Evolutionary conservation across 2,797 vertebrate species (phyloP).

Genomic region (Carapus acus): DNA sequence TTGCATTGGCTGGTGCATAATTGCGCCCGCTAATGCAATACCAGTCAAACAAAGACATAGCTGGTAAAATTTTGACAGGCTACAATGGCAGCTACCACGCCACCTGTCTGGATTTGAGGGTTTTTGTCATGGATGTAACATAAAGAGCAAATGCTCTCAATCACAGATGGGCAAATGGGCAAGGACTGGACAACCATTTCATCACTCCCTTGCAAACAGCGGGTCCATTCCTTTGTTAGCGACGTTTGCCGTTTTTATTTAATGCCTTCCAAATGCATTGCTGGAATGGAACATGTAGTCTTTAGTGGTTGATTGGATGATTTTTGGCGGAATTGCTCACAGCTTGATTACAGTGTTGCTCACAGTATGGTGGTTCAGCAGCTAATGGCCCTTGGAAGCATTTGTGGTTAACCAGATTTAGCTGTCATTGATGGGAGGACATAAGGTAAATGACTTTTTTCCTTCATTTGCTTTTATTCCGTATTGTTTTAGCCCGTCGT

Average conservation of each 20-base stretch:
- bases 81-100: slow-evolving; percentile 18
- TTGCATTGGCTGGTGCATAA: slow-evolving; percentile 7
- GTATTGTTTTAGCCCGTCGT: slow-evolving; percentile 8
- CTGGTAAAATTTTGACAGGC: slow-evolving; percentile 29
- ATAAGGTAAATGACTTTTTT: slow-evolving; percentile 6
- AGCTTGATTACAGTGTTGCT: neutral
- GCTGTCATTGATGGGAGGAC: neutral
- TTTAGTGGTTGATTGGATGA: neutral
- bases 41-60: slow-evolving; percentile 14
- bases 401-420: neutral
- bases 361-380: neutral
- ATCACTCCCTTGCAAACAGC: neutral
- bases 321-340: neutral
- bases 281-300: too few relatives aligned
- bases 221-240: too few relatives aligned
- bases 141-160: neutral
- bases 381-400: neutral
- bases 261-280: neutral
- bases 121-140: slow-evolving; percentile 1
- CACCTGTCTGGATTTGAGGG: slow-evolving; percentile 22
- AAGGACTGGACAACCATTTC: neutral
- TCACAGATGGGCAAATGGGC: neutral
- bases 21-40: slow-evolving; percentile 1
- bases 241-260: neutral
- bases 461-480: slow-evolving; percentile 9